Conservation (phyloP, 2,113 vertebrate genomes). For the Neofelis nebulosa region DNA sequence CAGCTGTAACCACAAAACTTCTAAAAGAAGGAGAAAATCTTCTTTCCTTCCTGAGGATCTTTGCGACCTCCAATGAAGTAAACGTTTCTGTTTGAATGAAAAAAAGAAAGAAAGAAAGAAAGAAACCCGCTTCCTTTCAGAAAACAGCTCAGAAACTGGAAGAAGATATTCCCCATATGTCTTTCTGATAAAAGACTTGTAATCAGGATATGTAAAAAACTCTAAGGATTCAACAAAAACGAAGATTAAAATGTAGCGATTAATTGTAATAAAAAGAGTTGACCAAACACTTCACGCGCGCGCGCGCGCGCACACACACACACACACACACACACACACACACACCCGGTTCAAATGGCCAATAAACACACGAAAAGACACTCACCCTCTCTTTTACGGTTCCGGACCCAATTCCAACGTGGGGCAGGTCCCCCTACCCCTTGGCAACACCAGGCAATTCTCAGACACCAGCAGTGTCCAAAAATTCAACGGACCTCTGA, state of each 20-base stretch:
- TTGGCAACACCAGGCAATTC: neutral
- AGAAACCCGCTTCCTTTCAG: neutral
- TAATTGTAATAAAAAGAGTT: neutral
- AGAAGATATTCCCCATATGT: neutral
- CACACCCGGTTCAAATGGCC: neutral
- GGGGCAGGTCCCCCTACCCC: neutral
- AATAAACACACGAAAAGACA: neutral
- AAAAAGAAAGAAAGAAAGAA: neutral
- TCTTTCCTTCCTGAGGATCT: neutral
- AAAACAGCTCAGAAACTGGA: neutral
- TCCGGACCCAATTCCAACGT: neutral
- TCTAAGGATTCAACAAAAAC: neutral
- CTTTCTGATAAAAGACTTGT: neutral
- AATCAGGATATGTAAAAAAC: neutral
- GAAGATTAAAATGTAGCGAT: neutral
- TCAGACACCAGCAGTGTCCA: neutral
- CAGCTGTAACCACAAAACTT: neutral
- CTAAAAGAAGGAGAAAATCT: neutral
- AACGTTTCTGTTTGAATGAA: neutral
- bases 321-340: too few species aligned
- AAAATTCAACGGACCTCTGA: neutral
- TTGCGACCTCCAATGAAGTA: neutral
- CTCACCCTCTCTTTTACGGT: neutral
- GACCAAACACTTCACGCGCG: neutral
- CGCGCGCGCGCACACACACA: accelerated